Evolutionary conservation across 2,888 invertebrate species (phyloP).

Genomic region (Steinernema carpocapsae): DNA sequence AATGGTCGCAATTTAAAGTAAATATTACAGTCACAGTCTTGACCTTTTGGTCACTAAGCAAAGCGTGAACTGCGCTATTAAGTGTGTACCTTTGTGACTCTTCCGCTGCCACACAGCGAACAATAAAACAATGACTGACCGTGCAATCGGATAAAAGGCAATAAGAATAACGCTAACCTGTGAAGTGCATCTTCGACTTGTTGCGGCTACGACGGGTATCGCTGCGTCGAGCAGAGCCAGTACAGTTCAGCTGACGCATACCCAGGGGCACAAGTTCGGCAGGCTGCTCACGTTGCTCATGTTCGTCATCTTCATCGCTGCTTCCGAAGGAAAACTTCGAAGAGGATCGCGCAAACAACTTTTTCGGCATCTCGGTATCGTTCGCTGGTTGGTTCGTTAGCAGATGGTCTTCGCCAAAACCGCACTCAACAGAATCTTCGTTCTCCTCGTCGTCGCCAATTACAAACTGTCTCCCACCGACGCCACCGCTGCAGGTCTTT

Average conservation of each 20-base stretch:
- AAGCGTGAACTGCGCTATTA: conserved; percentile 6
- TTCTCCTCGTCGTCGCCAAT: conserved; percentile 31
- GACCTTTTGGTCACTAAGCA: neutral
- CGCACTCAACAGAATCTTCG: conserved; percentile 14
- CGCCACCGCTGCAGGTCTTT: conserved; percentile 24
- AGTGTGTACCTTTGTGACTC: neutral
- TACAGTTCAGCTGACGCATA: conserved; percentile 33
- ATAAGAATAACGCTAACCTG: conserved; percentile 75
- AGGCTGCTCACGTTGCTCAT: conserved; percentile 42
- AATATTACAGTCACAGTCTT: neutral
- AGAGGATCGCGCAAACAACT: conserved; percentile 21
- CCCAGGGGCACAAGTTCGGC: conserved; percentile 45
- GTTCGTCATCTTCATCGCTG: conserved; percentile 32
- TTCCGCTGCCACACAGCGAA: conserved; percentile 2
- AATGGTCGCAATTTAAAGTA: neutral
- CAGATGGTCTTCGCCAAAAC: conserved; percentile 25
- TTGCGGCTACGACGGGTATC: conserved; percentile 73
- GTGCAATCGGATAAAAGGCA: too few species aligned
- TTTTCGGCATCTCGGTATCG: conserved; percentile 11
- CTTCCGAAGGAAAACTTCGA: conserved; percentile 32
- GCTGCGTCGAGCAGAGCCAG: conserved; percentile 15
- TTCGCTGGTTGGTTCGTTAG: neutral
- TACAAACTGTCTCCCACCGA: conserved; percentile 34
- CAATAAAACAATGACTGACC: conserved; percentile 30
- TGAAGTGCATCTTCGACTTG: conserved; percentile 84